Evolutionary conservation across 2,113 vertebrate species (phyloP).

Genomic region (Fregata magnificens): DNA sequence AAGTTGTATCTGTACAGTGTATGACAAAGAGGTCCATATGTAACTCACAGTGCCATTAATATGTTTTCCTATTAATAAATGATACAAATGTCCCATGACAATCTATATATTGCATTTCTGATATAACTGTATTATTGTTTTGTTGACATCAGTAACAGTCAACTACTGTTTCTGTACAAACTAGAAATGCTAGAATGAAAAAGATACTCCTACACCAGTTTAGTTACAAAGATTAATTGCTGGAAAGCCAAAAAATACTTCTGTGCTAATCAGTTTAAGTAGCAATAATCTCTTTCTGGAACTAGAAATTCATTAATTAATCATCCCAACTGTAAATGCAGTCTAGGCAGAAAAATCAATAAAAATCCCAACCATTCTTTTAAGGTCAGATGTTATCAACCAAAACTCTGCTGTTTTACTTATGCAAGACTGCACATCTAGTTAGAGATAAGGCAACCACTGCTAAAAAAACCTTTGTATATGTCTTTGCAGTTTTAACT

Average conservation of each 20-base stretch:
- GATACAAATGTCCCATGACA: accelerated
- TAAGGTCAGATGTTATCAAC: slow-evolving; percentile 9
- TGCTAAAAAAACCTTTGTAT: not conserved
- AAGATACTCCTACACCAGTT: not conserved
- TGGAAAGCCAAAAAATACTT: slow-evolving; percentile 20
- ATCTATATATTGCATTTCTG: not conserved
- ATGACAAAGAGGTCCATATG: not conserved
- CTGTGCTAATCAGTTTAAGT: slow-evolving; percentile 17
- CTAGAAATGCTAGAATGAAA: not conserved
- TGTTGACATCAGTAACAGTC: not conserved
- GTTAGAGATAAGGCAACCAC: not conserved
- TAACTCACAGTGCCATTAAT: not conserved
- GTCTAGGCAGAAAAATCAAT: slow-evolving; percentile 43
- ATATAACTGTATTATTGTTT: not conserved
- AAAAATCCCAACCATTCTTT: not conserved
- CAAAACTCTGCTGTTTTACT: slow-evolving; percentile 8
- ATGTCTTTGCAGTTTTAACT: not conserved
- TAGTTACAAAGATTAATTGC: slow-evolving; percentile 31
- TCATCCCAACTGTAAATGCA: not conserved
- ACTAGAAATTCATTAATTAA: slow-evolving; percentile 45
- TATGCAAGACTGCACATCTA: not conserved
- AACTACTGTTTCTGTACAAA: not conserved
- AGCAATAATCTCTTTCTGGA: slow-evolving; percentile 30
- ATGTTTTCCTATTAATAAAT: not conserved
- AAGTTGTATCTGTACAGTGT: not conserved